phyloP scores from a whole-genome alignment of 2,113 vertebrate species.

The Ardeotis arabs region DNA sequence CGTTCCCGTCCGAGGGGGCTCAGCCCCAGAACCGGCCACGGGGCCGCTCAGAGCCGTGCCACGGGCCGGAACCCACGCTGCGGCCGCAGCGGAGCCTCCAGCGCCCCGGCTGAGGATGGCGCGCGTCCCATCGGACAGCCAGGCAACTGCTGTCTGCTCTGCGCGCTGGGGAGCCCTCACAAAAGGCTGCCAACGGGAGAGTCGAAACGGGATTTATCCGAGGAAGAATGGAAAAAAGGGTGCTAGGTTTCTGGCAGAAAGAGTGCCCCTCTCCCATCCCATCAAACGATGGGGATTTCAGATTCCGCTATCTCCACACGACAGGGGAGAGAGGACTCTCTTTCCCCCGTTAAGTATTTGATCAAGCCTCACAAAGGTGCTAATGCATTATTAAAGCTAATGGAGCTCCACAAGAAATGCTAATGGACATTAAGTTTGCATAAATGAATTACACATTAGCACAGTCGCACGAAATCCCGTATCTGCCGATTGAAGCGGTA shows the following conservation, averaged over 20 bases:
- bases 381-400: constrained; percentile 86
- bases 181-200: not conserved
- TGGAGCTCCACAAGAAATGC: constrained; percentile 81
- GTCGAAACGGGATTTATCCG: not conserved
- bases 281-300: not conserved
- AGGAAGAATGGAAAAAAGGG: not conserved
- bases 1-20: accelerated
- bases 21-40: not conserved
- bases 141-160: not conserved
- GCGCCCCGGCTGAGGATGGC: accelerated
- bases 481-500: constrained; percentile 80
- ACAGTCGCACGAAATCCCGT: constrained; percentile 73
- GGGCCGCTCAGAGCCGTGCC: accelerated
- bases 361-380: constrained; percentile 80
- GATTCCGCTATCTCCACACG: too few species aligned
- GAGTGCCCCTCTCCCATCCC: accelerated
- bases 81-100: accelerated
- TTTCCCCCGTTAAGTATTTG: constrained; percentile 43
- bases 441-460: constrained; percentile 86
- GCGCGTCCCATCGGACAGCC: accelerated
- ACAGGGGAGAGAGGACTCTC: not conserved
- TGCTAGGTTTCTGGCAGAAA: accelerated
- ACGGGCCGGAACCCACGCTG: not conserved
- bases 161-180: not conserved
- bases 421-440: constrained; percentile 86